Conservation (phyloP, 2,113 vertebrate species). For the Lipotes vexillifer region DNA sequence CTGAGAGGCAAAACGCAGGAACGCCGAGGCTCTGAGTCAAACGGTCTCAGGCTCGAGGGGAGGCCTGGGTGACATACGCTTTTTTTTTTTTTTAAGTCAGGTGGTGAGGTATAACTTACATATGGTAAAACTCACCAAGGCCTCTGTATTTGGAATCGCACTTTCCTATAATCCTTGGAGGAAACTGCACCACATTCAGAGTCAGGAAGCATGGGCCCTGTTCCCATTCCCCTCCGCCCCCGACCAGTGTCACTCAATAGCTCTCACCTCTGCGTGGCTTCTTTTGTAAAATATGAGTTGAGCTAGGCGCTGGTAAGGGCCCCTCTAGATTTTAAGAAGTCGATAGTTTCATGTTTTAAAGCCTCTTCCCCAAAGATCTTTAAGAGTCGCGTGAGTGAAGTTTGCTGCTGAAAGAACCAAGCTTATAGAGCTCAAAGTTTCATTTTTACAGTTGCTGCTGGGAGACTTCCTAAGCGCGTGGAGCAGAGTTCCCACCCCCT, state of each 20-base stretch:
- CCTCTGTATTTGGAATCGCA: not conserved
- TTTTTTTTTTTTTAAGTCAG: not conserved
- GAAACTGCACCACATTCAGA: not conserved
- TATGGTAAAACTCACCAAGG: not conserved
- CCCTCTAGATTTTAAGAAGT: not conserved
- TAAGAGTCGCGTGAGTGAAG: not conserved
- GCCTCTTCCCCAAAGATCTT: slow-evolving; percentile 1
- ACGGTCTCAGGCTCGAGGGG: not conserved
- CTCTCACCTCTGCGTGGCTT: not conserved
- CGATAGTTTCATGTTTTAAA: not conserved
- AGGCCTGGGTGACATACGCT: not conserved
- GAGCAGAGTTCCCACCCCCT: slow-evolving; percentile 18
- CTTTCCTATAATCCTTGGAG: not conserved
- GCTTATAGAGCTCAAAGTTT: not conserved
- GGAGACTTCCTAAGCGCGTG: not conserved
- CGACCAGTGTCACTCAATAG: not conserved
- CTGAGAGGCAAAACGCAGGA: not conserved
- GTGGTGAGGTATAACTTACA: not conserved
- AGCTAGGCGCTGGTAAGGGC: not conserved
- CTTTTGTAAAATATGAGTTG: not conserved
- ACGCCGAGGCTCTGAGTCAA: not conserved
- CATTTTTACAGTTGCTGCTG: slow-evolving; percentile 54
- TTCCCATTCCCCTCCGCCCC: not conserved
- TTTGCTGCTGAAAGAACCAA: not conserved
- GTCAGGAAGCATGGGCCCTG: not conserved